These are phyloP conservation scores for Tholera decimalis DNA, from an alignment of 2,888 invertebrate species.

Conservation along the genomic window DNA sequence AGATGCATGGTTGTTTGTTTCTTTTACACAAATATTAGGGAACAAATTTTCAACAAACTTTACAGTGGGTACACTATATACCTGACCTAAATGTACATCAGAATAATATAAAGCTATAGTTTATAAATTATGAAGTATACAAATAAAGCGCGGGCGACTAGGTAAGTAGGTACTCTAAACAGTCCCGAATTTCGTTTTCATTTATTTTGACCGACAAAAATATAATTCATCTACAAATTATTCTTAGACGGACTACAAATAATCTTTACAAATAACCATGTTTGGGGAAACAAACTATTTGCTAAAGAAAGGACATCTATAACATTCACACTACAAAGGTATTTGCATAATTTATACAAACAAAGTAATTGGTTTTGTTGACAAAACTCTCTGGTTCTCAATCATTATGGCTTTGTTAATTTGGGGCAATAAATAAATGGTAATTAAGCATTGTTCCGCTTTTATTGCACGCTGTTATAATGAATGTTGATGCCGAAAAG, in stretches of 20 bases:
- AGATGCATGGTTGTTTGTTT: too few species aligned
- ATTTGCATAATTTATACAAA: constrained; percentile 73
- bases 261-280: constrained; percentile 23
- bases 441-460: constrained; percentile 67
- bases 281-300: constrained; percentile 28
- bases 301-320: constrained; percentile 44
- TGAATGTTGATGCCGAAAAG: constrained; percentile 62
- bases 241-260: neutral
- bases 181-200: neutral
- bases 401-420: constrained; percentile 68
- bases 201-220: neutral
- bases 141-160: neutral
- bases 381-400: constrained; percentile 54
- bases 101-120: neutral
- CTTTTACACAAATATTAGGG: too few species aligned
- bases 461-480: constrained; percentile 65
- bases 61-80: too few species aligned
- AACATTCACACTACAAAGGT: constrained; percentile 49
- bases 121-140: neutral
- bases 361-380: constrained; percentile 64
- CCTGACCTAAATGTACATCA: too few species aligned
- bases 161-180: too few species aligned
- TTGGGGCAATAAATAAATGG: constrained; percentile 69
- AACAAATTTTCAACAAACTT: too few species aligned
- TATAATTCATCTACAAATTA: neutral